Base-by-base conservation (phyloP, 2,888 invertebrate species). In the Apodemia duryi region DNA sequence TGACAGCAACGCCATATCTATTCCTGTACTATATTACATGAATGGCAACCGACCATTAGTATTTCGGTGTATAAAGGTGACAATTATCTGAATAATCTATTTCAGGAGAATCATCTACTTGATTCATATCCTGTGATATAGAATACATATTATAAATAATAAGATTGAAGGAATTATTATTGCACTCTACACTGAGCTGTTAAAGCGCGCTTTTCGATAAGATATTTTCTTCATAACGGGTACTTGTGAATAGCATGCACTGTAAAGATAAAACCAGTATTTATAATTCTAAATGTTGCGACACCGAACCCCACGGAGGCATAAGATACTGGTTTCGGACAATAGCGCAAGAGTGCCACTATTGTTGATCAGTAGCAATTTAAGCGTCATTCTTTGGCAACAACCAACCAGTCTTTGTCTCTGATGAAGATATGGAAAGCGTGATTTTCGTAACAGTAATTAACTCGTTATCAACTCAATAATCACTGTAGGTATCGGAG, bases 401-500 rank as follows among this genome's bases (percentile, higher is more conserved):
- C 64, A 62, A 68, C 68, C 73, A 84, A 86, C 85, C 77, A 84
- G 86, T 86, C 88, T 86, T 87, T 85, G 81, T 80, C 69, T 70
- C 71, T 67, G 83, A 85, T 87, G 85, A 86, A 88, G 86, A 86
- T 85, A 88, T 83, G 80, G 75, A 77, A 78, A 76, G 75, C 73
- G 73, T 74, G 68, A 73, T 76, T 75, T 75, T 75, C 78, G 82
- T 74, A 85, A 84, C 68, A 71, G 78, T 82, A 83, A 83, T 81
- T 79, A 80, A 80, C 74, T 71, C 69, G 69, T 67, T 71, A 75
- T 75, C 70, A 69, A 71, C 68, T 68, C 67, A 65, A 66, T 67
- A 65, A 66, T 69, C 61, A 38, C 49, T 64, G 62, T 64, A 65
- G 51, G 63, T 68, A 67, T 68, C 66, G 65, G 65, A 67, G 69